These are phyloP conservation scores for Zapornia atra DNA, from an alignment of 2,113 vertebrate species.

Conservation along the genomic window DNA sequence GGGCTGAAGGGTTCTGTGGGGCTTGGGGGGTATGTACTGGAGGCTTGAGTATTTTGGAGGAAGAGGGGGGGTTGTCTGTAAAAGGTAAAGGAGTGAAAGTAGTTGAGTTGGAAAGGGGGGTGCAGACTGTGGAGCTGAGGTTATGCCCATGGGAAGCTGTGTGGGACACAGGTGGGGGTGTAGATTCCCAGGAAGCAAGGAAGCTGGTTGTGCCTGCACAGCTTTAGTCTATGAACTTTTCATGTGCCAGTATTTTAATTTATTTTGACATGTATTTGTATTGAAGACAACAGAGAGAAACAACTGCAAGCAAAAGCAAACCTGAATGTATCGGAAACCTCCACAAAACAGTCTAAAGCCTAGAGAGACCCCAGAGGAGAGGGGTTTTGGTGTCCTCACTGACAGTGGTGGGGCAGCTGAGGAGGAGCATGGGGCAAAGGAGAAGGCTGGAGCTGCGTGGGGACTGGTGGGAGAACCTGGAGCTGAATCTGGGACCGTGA, in stretches of 20 bases:
- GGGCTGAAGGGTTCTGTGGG: not conserved
- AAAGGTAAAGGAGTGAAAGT: not conserved
- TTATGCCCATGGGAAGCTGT: not conserved
- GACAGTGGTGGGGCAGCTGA: not conserved
- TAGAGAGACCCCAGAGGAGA: not conserved
- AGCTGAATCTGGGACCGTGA: constrained; percentile 16
- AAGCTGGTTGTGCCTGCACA: not conserved
- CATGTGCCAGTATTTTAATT: not conserved
- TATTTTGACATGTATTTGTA: not conserved
- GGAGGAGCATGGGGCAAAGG: not conserved
- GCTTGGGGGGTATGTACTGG: not conserved
- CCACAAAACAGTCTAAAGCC: not conserved
- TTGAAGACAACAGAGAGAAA: not conserved
- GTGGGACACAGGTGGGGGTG: not conserved
- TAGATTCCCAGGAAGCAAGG: not conserved
- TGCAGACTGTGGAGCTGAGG: not conserved
- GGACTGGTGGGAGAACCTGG: not conserved
- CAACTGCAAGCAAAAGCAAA: not conserved
- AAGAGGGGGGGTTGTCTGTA: not conserved
- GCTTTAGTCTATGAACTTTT: not conserved
- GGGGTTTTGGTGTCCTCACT: fast-evolving
- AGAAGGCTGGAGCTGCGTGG: not conserved
- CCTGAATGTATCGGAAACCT: not conserved
- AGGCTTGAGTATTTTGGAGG: not conserved
- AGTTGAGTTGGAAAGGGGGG: not conserved